Evolutionary conservation across 2,113 vertebrate species (phyloP).

Genomic region (Callithrix jacchus): DNA sequence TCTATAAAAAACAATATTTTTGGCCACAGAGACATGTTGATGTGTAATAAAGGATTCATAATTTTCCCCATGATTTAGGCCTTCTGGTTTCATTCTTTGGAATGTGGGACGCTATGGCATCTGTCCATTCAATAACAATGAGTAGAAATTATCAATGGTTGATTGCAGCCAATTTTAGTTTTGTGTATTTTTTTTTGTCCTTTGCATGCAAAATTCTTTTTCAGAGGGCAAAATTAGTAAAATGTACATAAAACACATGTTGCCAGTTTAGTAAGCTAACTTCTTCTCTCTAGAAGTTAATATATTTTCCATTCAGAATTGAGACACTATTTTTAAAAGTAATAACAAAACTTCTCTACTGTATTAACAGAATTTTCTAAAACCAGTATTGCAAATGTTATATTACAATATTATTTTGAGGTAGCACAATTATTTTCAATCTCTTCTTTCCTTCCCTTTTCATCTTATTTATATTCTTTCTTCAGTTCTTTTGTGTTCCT

Average conservation of each 20-base stretch:
- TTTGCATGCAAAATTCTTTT: background rate
- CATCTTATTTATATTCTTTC: background rate
- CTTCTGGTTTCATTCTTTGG: background rate
- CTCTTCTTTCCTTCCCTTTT: background rate
- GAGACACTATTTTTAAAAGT: background rate
- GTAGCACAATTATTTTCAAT: too few species aligned
- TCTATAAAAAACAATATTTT: background rate
- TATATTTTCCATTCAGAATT: background rate
- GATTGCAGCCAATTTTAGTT: background rate
- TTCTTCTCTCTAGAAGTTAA: background rate
- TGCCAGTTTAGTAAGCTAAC: background rate
- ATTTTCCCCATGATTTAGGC: background rate
- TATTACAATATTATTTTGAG: background rate
- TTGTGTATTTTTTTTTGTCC: background rate
- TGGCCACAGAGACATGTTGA: background rate
- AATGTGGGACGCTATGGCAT: background rate
- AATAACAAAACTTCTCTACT: background rate
- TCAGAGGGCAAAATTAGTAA: conserved; percentile 7
- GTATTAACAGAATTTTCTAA: background rate
- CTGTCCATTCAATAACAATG: too few species aligned
- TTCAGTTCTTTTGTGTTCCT: background rate
- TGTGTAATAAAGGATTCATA: background rate
- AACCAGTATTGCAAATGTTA: background rate
- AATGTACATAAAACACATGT: background rate
- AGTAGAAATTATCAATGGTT: background rate